Conservation (phyloP, 2,797 vertebrate genomes). For the Pelobates cultripes region DNA sequence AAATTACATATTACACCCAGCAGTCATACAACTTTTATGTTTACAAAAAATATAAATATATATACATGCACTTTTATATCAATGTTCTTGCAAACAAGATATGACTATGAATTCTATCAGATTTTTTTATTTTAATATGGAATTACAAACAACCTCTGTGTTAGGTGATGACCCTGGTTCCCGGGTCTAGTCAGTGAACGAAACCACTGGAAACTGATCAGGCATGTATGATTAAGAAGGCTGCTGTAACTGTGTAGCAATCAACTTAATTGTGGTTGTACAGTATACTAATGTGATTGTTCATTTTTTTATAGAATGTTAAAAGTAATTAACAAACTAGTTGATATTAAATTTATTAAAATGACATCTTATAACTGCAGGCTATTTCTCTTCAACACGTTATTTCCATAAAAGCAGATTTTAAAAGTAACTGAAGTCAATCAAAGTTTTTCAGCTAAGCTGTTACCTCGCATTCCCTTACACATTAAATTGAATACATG, state of each 20-base stretch:
- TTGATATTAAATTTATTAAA: not conserved
- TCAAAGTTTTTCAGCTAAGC: not conserved
- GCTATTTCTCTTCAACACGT: not conserved
- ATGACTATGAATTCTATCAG: too few relatives aligned
- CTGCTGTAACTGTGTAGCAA: slow-evolving; percentile 43
- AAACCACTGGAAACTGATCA: slow-evolving; percentile 31
- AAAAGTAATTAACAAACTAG: not conserved
- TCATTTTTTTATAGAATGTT: not conserved
- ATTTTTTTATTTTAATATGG: not conserved
- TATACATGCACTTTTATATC: too few relatives aligned
- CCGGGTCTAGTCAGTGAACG: not conserved
- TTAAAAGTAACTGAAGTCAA: not conserved
- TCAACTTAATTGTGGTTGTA: slow-evolving; percentile 43
- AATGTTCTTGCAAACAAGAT: too few relatives aligned
- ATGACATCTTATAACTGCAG: not conserved
- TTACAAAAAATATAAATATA: too few relatives aligned
- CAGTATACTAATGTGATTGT: slow-evolving; percentile 53
- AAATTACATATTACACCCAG: too few relatives aligned
- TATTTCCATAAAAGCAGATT: not conserved
- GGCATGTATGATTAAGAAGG: slow-evolving; percentile 42
- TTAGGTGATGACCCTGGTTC: not conserved
- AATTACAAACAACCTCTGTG: not conserved
- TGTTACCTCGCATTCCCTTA: too few relatives aligned
- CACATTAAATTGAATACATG: too few relatives aligned
- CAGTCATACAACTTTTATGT: too few relatives aligned